Evolutionary conservation across 2,888 invertebrate species (phyloP).

Genomic region (Cephus pulcher): DNA sequence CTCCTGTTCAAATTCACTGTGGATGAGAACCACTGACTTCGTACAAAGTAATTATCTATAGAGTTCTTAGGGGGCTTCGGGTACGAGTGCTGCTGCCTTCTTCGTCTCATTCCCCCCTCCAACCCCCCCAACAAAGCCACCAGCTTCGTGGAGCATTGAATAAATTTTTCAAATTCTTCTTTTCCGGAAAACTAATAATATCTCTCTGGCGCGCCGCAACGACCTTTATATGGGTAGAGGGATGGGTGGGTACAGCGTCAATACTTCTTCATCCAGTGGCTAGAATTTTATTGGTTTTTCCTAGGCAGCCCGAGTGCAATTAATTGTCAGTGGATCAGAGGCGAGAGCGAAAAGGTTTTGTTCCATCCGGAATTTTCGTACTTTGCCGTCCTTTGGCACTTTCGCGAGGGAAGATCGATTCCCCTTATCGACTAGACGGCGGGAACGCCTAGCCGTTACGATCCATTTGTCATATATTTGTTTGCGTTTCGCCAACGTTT

Average conservation of each 20-base stretch:
- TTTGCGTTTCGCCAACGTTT: background rate
- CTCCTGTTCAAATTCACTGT: too few species aligned
- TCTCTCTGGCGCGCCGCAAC: slow-evolving; percentile 1
- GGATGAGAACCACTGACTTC: slow-evolving; percentile 15
- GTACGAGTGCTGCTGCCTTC: background rate
- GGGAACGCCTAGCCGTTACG: background rate
- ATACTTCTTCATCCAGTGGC: slow-evolving; percentile 16
- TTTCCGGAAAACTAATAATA: slow-evolving; percentile 24
- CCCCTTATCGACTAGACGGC: background rate
- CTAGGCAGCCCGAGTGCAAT: slow-evolving; percentile 14
- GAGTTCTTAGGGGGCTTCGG: slow-evolving; percentile 15
- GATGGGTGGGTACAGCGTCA: slow-evolving; percentile 4
- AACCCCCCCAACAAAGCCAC: background rate
- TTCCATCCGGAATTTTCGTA: slow-evolving; percentile 16
- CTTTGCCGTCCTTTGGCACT: background rate
- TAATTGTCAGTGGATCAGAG: slow-evolving; percentile 26
- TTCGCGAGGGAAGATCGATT: background rate
- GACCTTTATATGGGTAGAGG: background rate
- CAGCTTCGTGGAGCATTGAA: slow-evolving; percentile 17
- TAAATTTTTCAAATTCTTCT: slow-evolving; percentile 25
- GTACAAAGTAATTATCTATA: slow-evolving; percentile 25
- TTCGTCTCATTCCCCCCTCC: background rate
- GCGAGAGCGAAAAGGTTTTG: slow-evolving; percentile 14
- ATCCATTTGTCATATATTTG: background rate
- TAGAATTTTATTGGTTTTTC: slow-evolving; percentile 22